Evolutionary conservation across 2,797 vertebrate species (phyloP).

Genomic region (Dermochelys coriacea): DNA sequence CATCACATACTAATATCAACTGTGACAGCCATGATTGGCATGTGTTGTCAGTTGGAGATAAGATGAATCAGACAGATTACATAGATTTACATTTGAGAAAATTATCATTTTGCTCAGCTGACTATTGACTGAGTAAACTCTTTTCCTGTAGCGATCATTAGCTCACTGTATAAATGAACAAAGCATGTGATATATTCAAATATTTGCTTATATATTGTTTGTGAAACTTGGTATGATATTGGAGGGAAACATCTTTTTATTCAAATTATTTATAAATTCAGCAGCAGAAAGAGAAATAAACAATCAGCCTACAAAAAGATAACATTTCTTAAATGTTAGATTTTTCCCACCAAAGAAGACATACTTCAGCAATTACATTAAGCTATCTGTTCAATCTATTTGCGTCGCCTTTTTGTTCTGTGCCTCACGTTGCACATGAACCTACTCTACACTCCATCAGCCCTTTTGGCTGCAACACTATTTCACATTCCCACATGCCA

Average conservation of each 20-base stretch:
- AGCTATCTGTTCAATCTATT: background rate
- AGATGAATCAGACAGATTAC: background rate
- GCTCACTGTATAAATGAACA: background rate
- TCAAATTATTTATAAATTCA: background rate
- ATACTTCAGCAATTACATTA: background rate
- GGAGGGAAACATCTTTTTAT: background rate
- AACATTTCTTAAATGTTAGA: accelerated
- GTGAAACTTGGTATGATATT: background rate
- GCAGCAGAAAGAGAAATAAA: background rate
- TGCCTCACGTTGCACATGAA: background rate
- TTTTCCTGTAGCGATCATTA: background rate
- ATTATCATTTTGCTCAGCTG: background rate
- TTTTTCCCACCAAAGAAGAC: background rate
- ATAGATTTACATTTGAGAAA: background rate
- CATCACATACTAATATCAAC: background rate
- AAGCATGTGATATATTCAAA: background rate
- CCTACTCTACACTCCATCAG: background rate
- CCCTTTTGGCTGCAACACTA: background rate
- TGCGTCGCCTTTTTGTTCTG: background rate
- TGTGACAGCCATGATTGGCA: accelerated
- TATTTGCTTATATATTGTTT: background rate
- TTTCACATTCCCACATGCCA: background rate
- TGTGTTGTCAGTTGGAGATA: background rate
- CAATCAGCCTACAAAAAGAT: background rate
- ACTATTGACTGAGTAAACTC: background rate